These are phyloP conservation scores for Cariama cristata DNA, from an alignment of 2,113 vertebrate species.

Conservation along the genomic window DNA sequence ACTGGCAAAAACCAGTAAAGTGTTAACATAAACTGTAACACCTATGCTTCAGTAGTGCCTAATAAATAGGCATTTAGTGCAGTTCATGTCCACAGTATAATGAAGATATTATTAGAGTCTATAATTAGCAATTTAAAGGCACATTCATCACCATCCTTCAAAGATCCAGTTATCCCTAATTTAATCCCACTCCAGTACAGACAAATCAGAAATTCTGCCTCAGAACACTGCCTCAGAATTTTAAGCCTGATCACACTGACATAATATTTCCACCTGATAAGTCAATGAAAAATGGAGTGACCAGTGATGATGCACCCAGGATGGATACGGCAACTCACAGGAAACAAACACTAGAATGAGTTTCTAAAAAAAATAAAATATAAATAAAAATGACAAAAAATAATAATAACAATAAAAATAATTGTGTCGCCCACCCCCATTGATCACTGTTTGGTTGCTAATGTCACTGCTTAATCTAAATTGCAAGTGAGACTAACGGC, in stretches of 20 bases:
- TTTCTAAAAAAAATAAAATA: neutral
- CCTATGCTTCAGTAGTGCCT: neutral
- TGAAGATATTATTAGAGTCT: neutral
- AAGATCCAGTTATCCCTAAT: neutral
- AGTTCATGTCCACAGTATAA: neutral
- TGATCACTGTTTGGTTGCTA: neutral
- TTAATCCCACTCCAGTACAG: neutral
- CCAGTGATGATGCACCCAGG: neutral
- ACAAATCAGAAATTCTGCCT: neutral
- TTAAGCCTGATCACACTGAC: neutral
- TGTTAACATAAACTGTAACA: neutral
- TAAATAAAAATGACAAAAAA: neutral
- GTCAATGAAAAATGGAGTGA: neutral
- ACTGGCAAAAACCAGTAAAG: neutral
- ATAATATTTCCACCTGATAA: neutral
- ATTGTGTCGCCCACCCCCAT: neutral
- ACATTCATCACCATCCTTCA: neutral
- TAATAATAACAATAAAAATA: neutral
- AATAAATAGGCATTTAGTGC: neutral
- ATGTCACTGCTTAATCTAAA: constrained; percentile 30
- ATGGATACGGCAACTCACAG: neutral
- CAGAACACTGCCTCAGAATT: neutral
- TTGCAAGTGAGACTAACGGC: constrained; percentile 28
- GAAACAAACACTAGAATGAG: neutral
- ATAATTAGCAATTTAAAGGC: neutral